Conservation (phyloP, 1,140 invertebrate species). For the Lerema accius region DNA sequence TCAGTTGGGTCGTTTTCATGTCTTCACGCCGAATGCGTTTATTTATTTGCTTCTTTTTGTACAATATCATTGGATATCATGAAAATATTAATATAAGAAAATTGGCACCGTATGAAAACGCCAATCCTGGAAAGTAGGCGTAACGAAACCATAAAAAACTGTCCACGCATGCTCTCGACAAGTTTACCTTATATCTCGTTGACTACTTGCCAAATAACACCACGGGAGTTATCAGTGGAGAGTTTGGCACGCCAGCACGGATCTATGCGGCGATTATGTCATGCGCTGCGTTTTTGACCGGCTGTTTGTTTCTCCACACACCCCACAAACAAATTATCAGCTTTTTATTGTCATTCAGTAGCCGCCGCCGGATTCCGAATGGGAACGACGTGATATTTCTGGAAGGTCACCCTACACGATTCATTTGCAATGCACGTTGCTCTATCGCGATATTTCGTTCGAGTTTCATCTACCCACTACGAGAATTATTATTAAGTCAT, state of each 20-base stretch:
- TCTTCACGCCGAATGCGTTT: too few relatives aligned
- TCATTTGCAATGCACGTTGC: constrained; percentile 37
- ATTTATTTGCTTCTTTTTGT: too few relatives aligned
- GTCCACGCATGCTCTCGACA: constrained; percentile 45
- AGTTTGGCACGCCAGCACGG: constrained; percentile 73
- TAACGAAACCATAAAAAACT: constrained; percentile 13
- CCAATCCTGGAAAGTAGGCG: neutral
- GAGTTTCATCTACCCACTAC: constrained; percentile 25
- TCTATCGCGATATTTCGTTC: constrained; percentile 30
- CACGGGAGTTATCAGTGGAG: constrained; percentile 52
- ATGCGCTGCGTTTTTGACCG: constrained; percentile 64
- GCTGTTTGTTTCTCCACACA: constrained; percentile 57
- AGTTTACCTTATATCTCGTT: constrained; percentile 74
- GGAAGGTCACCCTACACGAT: constrained; percentile 55
- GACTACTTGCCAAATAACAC: constrained; percentile 70
- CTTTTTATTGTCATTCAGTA: constrained; percentile 56
- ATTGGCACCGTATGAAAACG: too few relatives aligned
- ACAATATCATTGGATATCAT: too few relatives aligned
- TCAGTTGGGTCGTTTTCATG: too few relatives aligned
- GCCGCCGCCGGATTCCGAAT: constrained; percentile 31
- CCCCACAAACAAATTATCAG: constrained; percentile 49
- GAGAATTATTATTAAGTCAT: constrained; percentile 14
- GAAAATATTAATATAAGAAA: too few relatives aligned
- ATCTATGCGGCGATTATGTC: constrained; percentile 78
- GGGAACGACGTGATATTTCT: constrained; percentile 54